phyloP scores from a whole-genome alignment of 2,888 invertebrate species.

The Oscheius sp. region DNA sequence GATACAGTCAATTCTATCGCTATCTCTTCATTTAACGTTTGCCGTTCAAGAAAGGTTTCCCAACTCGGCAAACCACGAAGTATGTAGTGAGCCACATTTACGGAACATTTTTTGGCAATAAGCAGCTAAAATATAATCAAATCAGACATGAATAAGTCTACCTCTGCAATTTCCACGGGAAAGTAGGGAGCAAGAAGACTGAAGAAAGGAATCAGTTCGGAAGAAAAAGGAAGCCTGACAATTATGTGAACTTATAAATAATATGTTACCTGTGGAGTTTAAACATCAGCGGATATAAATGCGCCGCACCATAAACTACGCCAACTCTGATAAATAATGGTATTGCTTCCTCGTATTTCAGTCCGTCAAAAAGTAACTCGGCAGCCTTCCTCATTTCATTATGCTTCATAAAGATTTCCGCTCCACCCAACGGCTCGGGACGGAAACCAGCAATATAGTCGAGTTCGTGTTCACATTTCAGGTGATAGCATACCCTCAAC shows the following conservation, averaged over 20 bases:
- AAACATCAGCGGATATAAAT: constrained; percentile 6
- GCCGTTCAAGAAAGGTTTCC: constrained; percentile 9
- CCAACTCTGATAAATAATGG: neutral
- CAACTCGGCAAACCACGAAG: neutral
- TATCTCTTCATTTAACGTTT: neutral
- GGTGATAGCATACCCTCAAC: neutral
- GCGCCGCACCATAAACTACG: constrained; percentile 5
- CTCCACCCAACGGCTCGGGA: constrained; percentile 7
- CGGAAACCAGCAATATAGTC: neutral
- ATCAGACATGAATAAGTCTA: neutral
- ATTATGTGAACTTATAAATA: neutral
- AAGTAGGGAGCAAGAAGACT: constrained; percentile 17
- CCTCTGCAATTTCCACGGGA: constrained; percentile 1
- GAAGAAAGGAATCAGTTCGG: neutral
- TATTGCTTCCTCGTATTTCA: constrained; percentile 6
- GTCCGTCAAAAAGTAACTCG: neutral
- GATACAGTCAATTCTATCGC: neutral
- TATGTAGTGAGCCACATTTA: neutral
- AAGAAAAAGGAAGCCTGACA: neutral
- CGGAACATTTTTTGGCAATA: neutral
- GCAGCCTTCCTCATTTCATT: constrained; percentile 12
- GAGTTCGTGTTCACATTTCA: constrained; percentile 3
- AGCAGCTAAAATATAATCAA: constrained; percentile 11
- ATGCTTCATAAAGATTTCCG: neutral
- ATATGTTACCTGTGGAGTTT: neutral